Evolutionary conservation across 1,140 invertebrate genomes (phyloP), one percentile per base, ranked within the genome.

Genomic region (Campoletis sonorensis): DNA sequence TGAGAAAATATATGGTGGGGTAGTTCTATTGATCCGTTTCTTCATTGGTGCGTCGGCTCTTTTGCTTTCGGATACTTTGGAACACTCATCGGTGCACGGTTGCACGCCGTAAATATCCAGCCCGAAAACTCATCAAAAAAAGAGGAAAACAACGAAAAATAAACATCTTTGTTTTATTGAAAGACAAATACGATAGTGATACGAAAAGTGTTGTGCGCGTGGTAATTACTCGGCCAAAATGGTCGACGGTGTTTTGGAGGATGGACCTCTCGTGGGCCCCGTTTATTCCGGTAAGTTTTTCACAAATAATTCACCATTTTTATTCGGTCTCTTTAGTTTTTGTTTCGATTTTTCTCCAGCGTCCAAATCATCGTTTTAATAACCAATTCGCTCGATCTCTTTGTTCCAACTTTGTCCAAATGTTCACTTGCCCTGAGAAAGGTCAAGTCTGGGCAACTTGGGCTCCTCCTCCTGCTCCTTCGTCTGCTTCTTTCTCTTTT

Each of bases 191-290:
- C 13, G 1, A 27, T 5, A 7, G 61, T 26, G 26, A 40, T 37
- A 11, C 2, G 45, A 77, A 45, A 67, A 27, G 61, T 67, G 61
- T 15, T 13, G 18, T 33, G 30, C 15, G 27, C 13, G 67, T 33
- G 30, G 37, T 18, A 70, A 58, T 61, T 30, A 80, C 26, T 45
- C 37, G 58, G 64, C 81, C 64, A 89, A 86, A 82, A 90, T 90
- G 89, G 88, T 89, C 84, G 84, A 76, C 45, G 86, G 85, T 79
- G 82, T 86, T 67, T 83, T 86, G 40, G 90, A 89, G 79, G 90
- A 90, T 82, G 90, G 89, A 81, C 89, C 89, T 30, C 84, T 91
- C 61, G 90, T 91, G 82, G 85, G 82, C 79, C 89, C 89, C 58
- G 85, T 91, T 71, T 88, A 90, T 77, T 78, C 88, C 68, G 89